Evolutionary conservation across 1,140 invertebrate genomes (phyloP).

Genomic region (Caenorhabditis tropicalis): DNA sequence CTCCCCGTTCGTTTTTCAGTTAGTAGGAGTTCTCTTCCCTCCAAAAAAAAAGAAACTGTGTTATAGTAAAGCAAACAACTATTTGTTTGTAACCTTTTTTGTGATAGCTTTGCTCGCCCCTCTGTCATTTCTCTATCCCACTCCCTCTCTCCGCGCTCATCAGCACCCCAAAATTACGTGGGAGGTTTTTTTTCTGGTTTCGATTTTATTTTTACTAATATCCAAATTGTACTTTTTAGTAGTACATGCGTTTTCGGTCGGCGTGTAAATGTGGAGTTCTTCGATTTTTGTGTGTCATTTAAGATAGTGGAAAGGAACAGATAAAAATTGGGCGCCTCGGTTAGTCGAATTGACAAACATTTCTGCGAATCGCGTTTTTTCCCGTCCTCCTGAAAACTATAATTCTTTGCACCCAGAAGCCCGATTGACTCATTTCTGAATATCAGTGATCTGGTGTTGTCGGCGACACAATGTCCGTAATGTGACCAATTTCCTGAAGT

Average conservation of each 20-base stretch:
- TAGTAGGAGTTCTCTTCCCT: neutral
- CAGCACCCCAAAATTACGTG: neutral
- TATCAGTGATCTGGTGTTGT: neutral
- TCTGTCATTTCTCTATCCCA: slow-evolving; percentile 10
- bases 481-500: neutral
- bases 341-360: slow-evolving; percentile 23
- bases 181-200: neutral
- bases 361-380: neutral
- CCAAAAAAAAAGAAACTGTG: neutral
- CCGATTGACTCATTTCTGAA: neutral
- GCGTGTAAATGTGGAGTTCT: neutral
- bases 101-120: slow-evolving; percentile 13
- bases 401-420: neutral
- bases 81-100: slow-evolving; percentile 43
- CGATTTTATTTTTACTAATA: neutral
- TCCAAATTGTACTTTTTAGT: neutral
- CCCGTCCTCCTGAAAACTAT: neutral
- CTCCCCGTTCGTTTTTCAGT: neutral
- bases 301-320: neutral
- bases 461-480: neutral
- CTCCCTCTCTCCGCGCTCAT: neutral
- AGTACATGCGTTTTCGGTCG: neutral
- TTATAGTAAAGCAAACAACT: slow-evolving; percentile 40
- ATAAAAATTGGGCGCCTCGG: slow-evolving; percentile 35
- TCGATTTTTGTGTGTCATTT: neutral